Conservation (phyloP, 2,888 invertebrate species). For the Dynastes grantii region DNA sequence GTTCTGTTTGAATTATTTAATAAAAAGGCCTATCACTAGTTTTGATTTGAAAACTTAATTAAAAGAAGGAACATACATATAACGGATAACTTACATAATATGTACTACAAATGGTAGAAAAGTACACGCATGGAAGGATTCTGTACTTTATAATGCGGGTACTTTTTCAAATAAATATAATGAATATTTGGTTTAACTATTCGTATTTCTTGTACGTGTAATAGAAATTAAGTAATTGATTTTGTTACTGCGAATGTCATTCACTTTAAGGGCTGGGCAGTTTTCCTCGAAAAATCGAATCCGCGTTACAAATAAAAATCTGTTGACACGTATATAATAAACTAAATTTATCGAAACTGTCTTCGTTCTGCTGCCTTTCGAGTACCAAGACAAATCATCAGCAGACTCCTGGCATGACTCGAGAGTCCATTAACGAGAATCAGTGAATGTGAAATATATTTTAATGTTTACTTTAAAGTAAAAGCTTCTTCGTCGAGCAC, state of each 20-base stretch:
- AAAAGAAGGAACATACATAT: no score
- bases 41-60: no score
- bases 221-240: not conserved
- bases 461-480: conserved; percentile 13
- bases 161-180: not conserved
- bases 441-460: not conserved
- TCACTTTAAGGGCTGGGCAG: not conserved
- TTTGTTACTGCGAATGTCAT: not conserved
- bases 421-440: conserved; percentile 11
- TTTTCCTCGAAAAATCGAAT: not conserved
- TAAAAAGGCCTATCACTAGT: no score
- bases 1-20: no score
- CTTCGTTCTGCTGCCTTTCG: not conserved
- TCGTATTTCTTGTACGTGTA: not conserved
- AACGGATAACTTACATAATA: no score
- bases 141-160: not conserved
- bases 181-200: not conserved
- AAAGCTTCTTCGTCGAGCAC: not conserved
- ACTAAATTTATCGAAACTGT: conserved; percentile 3
- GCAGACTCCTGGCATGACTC: not conserved
- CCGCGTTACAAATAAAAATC: not conserved
- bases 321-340: conserved; percentile 7
- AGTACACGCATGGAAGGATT: not conserved
- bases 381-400: conserved; percentile 7
- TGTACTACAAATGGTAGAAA: no score